Evolutionary conservation across 2,113 vertebrate species (phyloP).

Genomic region (Syrrhaptes paradoxus): DNA sequence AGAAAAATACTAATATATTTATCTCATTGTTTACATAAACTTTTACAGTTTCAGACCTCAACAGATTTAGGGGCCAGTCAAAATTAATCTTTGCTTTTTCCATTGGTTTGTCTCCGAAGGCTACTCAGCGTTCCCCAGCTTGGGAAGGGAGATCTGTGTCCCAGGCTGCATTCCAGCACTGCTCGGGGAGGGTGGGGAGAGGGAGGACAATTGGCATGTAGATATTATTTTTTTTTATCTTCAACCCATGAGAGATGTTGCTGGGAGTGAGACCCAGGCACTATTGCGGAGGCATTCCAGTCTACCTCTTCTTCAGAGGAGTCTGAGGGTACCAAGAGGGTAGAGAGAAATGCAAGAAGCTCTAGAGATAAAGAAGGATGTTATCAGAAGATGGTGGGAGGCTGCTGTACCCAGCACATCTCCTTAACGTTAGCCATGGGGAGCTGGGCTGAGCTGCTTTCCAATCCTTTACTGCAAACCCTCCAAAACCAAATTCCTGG

Average conservation of each 20-base stretch:
- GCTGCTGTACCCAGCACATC: conserved; percentile 15
- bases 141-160: not conserved
- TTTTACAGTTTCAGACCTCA: conserved; percentile 99
- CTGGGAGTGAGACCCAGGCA: not conserved
- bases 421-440: not conserved
- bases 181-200: not conserved
- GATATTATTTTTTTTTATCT: not conserved
- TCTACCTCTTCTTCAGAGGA: not conserved
- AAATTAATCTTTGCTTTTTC: conserved; percentile 81
- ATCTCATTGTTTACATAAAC: conserved; percentile 99
- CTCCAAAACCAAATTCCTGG: not conserved
- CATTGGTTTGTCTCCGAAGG: conserved; percentile 71
- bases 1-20: conserved; percentile 95
- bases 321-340: not conserved
- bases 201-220: not conserved
- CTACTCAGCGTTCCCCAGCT: not conserved
- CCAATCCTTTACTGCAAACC: not conserved
- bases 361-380: not conserved
- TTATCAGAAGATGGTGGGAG: not conserved
- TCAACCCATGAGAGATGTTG: not conserved
- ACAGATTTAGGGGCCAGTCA: conserved; percentile 86
- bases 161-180: conserved; percentile 40
- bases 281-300: not conserved
- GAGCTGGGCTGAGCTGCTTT: not conserved
- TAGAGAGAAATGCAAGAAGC: not conserved